Evolutionary conservation across 1,140 invertebrate genomes (phyloP), one percentile per base, ranked within the genome.

Genomic region (Ceratina australensis): DNA sequence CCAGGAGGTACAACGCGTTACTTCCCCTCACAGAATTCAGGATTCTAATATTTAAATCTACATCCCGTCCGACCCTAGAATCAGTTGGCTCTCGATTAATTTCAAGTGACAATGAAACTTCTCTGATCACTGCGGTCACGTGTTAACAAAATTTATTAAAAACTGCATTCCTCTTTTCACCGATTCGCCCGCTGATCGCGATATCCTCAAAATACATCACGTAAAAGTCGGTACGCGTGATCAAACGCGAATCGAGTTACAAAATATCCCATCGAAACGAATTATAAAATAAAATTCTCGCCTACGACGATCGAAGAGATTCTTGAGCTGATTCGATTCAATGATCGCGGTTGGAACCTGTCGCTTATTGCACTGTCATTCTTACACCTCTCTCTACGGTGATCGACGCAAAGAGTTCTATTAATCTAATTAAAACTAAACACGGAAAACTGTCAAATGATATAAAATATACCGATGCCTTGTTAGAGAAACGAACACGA

Each of bases 241-340:
- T n/a, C n/a, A n/a, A n/a, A n/a, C n/a, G n/a, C n/a, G n/a, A 33
- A 33, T 33, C 5, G 33, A 42, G 5, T 42, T 42, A 3, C 8
- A 42, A 10, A 3, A 42, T 42, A 10, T 8, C 10, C 8, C 5
- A 42, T 10, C 5, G 33, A 42, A 8, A 33, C 28, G 0, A 42
- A 42, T 42, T 42, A 42, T 10, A 42, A 42, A 42, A 42, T 42
- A 42, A 42, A 3, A 10, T 42, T 18, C 49, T 13, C 22, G 42
- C 15, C 10, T 42, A 33, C 5, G 28, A 33, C 56, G 26, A 24
- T 42, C 49, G 20, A 52, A 60, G 65, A 68, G 56, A 60, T 76
- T 59, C 47, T 76, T 76, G 74, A 76, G 74, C 66, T 60, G 69
- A 76, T n/a, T n/a, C n/a, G n/a, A n/a, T n/a, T n/a, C n/a, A n/a